Evolutionary conservation across 2,797 vertebrate species (phyloP), one percentile per base, ranked within the genome.

Genomic region (Merluccius polli): DNA sequence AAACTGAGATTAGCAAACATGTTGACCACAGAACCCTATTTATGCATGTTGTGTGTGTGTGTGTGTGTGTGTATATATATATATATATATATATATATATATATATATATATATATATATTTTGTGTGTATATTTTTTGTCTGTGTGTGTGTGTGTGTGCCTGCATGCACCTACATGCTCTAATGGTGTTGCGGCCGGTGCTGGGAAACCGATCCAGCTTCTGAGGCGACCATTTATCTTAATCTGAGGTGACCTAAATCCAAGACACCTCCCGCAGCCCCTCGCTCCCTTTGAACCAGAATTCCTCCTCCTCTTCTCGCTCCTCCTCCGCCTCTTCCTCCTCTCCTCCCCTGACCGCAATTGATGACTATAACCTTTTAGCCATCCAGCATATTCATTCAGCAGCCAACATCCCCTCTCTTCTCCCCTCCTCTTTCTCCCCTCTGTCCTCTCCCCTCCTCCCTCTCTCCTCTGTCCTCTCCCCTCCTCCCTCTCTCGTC

Each of bases 321-420:
- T 52, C 52, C 52, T 59, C 88, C 90, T 88, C 91, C 87, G 90
- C 90, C 87, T 80, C 78, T 79, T 82, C 90, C 89, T 92, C 87
- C 90, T 89, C 87, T 80, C 78, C 80, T 83, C 90, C 93, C 92
- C 91, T 95, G 94, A 95, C 86, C 90, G 90, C 93, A 95, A 95
- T 94, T 92, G 90, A 94, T 95, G 94, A 89, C 76, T 88, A 72
- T 95, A 94, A 95, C 92, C 94, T 96, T 96, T 94, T 92, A 91
- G 93, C 90, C 92, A 91, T 90, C 90, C 80, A 78, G 89, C 75
- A 85, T 83, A 93, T 91, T 88, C 90, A 92, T 92, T 93, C 91
- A 91, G 83, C 78, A 89, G 89, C 90, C 87, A 90, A 89, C 5
- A 9, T 24, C n/a, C 13, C 85, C 85, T 82, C 81, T 82, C 88